Conservation (phyloP, 2,113 vertebrate genomes). For the Catharus fuscescens region DNA sequence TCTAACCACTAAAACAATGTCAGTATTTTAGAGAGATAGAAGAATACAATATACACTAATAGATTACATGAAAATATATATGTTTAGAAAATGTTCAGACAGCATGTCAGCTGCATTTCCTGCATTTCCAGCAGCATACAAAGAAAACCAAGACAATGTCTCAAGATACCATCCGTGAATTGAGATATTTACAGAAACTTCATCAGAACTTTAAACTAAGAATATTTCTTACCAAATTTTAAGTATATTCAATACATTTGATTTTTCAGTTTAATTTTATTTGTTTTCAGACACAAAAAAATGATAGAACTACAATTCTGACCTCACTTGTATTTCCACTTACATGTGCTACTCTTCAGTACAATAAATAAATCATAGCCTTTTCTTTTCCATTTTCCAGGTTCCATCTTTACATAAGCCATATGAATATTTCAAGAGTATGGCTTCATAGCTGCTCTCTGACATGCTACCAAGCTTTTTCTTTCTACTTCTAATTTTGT, state of each 20-base stretch:
- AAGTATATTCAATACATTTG: not conserved
- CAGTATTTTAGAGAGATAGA: not conserved
- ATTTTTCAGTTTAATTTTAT: slow-evolving; percentile 44
- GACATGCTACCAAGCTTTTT: slow-evolving; percentile 37
- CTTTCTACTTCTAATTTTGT: slow-evolving; percentile 42
- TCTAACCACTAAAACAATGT: not conserved
- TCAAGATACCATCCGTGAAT: not conserved
- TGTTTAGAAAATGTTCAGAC: not conserved
- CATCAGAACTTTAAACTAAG: not conserved
- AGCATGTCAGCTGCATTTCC: not conserved
- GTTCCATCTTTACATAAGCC: slow-evolving; percentile 52
- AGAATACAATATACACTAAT: not conserved
- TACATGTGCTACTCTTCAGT: slow-evolving; percentile 34
- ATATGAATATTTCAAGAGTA: slow-evolving; percentile 70
- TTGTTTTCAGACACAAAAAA: slow-evolving; percentile 46
- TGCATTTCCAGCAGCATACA: not conserved
- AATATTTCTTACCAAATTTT: not conserved
- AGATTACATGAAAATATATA: not conserved
- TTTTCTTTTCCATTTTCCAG: slow-evolving; percentile 63
- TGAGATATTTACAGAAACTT: not conserved
- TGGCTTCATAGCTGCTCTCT: slow-evolving; percentile 34
- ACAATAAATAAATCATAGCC: slow-evolving; percentile 57
- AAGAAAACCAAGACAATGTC: not conserved
- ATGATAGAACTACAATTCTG: slow-evolving; percentile 24
- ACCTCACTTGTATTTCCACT: slow-evolving; percentile 46